Evolutionary conservation across 2,797 vertebrate species (phyloP).

Genomic region (Pantherophis alleghaniensis): DNA sequence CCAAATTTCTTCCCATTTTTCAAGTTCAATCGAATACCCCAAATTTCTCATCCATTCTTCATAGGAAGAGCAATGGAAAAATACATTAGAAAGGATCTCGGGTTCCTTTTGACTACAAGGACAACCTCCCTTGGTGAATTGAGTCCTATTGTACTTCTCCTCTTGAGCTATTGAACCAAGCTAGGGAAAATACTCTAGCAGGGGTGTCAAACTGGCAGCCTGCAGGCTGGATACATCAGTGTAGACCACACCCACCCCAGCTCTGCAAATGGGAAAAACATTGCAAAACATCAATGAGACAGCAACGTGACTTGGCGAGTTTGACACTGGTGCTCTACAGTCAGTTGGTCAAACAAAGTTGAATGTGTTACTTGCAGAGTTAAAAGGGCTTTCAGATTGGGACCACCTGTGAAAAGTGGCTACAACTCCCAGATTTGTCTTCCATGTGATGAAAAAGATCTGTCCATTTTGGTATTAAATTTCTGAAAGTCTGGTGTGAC

Average conservation of each 20-base stretch:
- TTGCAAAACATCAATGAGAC: too few relatives aligned
- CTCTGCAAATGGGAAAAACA: too few relatives aligned
- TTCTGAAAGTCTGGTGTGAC: background rate
- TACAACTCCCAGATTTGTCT: background rate
- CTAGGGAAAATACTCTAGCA: background rate
- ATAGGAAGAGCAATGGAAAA: background rate
- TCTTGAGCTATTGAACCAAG: background rate
- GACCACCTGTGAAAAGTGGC: background rate
- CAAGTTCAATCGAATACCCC: too few relatives aligned
- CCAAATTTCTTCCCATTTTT: too few relatives aligned
- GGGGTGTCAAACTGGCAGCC: too few relatives aligned
- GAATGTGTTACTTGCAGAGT: background rate
- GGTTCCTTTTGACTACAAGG: background rate
- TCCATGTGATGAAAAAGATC: background rate
- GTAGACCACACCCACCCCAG: too few relatives aligned
- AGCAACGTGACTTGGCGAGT: too few relatives aligned
- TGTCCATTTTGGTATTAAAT: background rate
- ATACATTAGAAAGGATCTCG: background rate
- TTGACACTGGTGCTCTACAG: background rate
- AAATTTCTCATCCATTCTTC: background rate
- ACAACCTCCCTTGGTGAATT: background rate
- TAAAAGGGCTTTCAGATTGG: background rate
- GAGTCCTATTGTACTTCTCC: background rate
- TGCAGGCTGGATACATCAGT: too few relatives aligned
- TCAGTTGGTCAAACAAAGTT: background rate